Base-by-base conservation (phyloP, 2,888 invertebrate species). In the Polietes domitor region DNA sequence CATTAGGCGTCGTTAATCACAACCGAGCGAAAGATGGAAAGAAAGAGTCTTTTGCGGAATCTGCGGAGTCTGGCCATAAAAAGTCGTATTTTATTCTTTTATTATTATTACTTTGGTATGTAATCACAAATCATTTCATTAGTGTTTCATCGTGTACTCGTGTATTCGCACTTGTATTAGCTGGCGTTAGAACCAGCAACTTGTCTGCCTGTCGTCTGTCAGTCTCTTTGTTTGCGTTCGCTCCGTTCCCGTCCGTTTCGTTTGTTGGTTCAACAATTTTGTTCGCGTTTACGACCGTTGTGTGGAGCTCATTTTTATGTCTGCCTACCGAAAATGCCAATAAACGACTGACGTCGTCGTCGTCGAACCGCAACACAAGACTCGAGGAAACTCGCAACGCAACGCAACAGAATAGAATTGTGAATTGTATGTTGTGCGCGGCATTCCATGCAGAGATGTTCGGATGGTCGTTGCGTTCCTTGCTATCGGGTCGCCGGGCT, bases 311-410 rank as follows among this genome's bases (percentile, higher is more conserved):
- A 50, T 19, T 71, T 63, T 24, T 41, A 50, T 70, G 83, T 74
- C 83, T 83, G 80, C 71, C 77, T 74, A 55, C 32, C 1, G 47
- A 79, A 84, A 81, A 76, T 73, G 81, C 79, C 73, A 73, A 43
- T 73, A 43, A 63, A 79, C 76, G 75, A 84, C 84, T 84, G 80
- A 74, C 71, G 32, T 32, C 73, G 32, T 47, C 47, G 32, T 28
- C 10, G 65, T 15, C 50, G 37, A 50, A 28, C 70, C 53, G 9
- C 53, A 70, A 58, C 79, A 63, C 70, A 77, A 77, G 55, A 12
- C 55, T 55, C 55, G 10, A 5, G 68, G 76, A 70, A 26, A 63
- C 75, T 21, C 28, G 37, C 7, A 37, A 37, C 37, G 7, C n/a
- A n/a, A n/a, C n/a, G n/a, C n/a, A n/a, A n/a, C n/a, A n/a, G n/a